Conservation (phyloP, 2,888 invertebrate genomes). For the Agelastica alni region DNA sequence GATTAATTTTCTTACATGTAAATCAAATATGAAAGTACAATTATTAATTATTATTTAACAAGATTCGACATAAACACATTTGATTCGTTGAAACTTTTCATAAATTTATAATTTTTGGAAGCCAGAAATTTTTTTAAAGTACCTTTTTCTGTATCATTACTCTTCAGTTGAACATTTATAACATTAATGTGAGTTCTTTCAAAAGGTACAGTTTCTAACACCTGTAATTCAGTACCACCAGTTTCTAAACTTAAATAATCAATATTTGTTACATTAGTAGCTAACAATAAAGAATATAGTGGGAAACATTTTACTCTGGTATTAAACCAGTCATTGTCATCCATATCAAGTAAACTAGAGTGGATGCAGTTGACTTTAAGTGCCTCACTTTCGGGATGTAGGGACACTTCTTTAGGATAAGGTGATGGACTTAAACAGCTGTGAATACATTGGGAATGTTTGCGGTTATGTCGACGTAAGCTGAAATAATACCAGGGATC, state of each 20-base stretch:
- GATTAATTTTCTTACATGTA: too few relatives aligned
- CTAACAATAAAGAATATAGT: conserved; percentile 77
- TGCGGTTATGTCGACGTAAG: conserved; percentile 63
- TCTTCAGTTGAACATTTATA: conserved; percentile 53
- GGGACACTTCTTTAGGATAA: conserved; percentile 68
- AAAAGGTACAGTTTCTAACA: conserved; percentile 65
- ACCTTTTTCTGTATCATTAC: conserved; percentile 49
- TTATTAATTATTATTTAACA: too few relatives aligned
- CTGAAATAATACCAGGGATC: conserved; percentile 77
- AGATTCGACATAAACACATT: conserved; percentile 50
- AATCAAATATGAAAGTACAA: too few relatives aligned
- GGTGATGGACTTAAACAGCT: conserved; percentile 79
- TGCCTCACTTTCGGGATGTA: conserved; percentile 52
- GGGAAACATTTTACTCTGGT: conserved; percentile 85
- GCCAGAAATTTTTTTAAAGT: conserved; percentile 53
- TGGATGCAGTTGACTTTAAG: conserved; percentile 58
- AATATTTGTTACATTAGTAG: conserved; percentile 71
- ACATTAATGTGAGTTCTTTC: conserved; percentile 57
- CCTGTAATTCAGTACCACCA: conserved; percentile 59
- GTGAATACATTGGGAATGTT: conserved; percentile 69
- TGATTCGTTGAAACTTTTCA: conserved; percentile 51
- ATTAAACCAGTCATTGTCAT: conserved; percentile 63
- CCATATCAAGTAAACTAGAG: conserved; percentile 60
- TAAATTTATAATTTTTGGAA: conserved; percentile 52
- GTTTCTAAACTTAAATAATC: conserved; percentile 73